Percentiles rank a stretch among this genome's conserved stretches.
Conservation (phyloP, 2,888 invertebrate genomes). For the Drepana falcataria region DNA sequence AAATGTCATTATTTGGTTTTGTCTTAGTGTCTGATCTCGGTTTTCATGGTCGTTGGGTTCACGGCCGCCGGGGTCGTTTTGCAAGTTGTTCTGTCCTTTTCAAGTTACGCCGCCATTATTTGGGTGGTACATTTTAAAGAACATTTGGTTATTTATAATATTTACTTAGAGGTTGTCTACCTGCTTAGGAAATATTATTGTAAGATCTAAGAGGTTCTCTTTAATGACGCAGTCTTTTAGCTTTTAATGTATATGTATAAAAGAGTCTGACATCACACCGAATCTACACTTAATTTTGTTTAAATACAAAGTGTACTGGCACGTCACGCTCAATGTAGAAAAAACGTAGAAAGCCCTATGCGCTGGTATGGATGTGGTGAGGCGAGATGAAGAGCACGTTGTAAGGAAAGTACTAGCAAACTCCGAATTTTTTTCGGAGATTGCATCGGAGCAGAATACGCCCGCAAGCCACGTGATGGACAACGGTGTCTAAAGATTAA, state of each 20-base stretch:
- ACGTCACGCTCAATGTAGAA: too few relatives aligned
- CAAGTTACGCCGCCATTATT: not conserved
- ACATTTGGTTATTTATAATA: not conserved
- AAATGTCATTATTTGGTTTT: not conserved
- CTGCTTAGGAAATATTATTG: not conserved
- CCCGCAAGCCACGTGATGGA: too few relatives aligned
- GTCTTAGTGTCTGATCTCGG: not conserved
- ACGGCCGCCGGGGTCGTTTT: not conserved
- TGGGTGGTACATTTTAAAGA: not conserved
- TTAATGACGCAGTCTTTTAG: not conserved
- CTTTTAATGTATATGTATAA: not conserved
- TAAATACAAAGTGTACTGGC: too few relatives aligned
- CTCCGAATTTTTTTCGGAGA: too few relatives aligned
- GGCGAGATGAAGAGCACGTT: too few relatives aligned
- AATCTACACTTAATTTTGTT: slow-evolving; percentile 9
- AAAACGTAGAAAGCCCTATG: too few relatives aligned
- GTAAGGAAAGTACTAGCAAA: too few relatives aligned
- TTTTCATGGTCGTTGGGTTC: not conserved
- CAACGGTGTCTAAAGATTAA: too few relatives aligned
- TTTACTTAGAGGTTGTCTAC: not conserved
- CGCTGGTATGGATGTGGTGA: too few relatives aligned
- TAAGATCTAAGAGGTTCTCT: too few relatives aligned
- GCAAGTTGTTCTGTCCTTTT: not conserved
- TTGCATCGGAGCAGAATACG: too few relatives aligned
- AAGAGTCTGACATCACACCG: not conserved